Percentiles rank a stretch among this genome's conserved stretches.
phyloP scores from a whole-genome alignment of 2,113 vertebrate genomes.

The Urocolius indicus region DNA sequence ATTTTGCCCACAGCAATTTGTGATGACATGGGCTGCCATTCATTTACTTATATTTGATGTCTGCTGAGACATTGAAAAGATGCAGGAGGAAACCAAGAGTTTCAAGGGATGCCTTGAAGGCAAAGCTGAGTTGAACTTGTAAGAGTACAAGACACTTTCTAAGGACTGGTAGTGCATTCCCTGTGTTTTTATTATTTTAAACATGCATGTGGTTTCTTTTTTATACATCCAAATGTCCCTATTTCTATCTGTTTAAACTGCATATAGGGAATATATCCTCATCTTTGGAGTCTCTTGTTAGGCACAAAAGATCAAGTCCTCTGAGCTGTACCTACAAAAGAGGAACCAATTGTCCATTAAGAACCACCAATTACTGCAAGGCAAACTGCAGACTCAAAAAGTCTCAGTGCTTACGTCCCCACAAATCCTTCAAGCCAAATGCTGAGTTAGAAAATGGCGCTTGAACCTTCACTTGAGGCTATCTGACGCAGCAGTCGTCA shows the following conservation, averaged over 20 bases:
- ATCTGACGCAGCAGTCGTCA: not conserved
- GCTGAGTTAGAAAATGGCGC: not conserved
- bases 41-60: not conserved
- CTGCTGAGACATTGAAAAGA: not conserved
- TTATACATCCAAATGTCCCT: not conserved
- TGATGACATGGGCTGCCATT: not conserved
- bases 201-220: not conserved
- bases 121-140: not conserved
- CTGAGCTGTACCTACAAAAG: not conserved
- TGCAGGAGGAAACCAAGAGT: not conserved
- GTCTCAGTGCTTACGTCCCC: accelerated
- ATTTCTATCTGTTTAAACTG: not conserved
- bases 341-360: not conserved
- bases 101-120: not conserved
- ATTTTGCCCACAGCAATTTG: not conserved
- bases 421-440: not conserved
- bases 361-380: not conserved
- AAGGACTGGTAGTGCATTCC: not conserved
- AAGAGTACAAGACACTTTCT: not conserved
- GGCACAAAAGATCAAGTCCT: not conserved
- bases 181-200: not conserved
- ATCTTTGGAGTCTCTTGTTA: not conserved
- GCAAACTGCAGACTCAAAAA: not conserved
- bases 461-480: not conserved
- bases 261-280: not conserved